These are phyloP conservation scores for Philotrypesis tridentata DNA, from an alignment of 1,140 invertebrate species.

Conservation along the genomic window DNA sequence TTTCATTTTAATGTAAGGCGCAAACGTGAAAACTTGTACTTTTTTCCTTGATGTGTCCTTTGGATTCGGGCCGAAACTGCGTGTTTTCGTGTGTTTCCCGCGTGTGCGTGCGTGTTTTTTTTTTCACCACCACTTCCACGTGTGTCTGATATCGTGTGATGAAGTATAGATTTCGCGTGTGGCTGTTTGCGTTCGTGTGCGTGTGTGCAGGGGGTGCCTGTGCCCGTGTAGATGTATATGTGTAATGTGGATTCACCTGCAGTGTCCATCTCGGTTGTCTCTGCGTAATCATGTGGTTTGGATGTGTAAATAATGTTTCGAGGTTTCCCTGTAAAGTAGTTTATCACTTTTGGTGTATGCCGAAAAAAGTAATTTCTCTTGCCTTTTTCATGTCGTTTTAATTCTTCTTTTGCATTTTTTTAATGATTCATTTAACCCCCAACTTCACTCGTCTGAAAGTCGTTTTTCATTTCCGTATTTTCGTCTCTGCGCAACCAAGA, in stretches of 20 bases:
- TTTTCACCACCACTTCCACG: not conserved
- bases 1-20: conserved; percentile 73
- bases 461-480: conserved; percentile 55
- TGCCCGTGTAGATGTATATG: conserved; percentile 47
- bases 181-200: not conserved
- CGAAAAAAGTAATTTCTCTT: conserved; percentile 66
- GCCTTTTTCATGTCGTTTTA: conserved; percentile 39
- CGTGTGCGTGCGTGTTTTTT: conserved; percentile 49
- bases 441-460: conserved; percentile 52
- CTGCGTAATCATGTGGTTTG: conserved; percentile 24
- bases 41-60: conserved; percentile 72
- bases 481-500: conserved; percentile 68
- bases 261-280: conserved; percentile 49
- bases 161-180: not conserved
- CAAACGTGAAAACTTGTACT: conserved; percentile 73
- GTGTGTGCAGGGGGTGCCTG: conserved; percentile 47
- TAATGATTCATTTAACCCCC: conserved; percentile 50
- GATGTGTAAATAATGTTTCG: conserved; percentile 46
- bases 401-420: no score
- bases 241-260: no score
- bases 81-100: conserved; percentile 56
- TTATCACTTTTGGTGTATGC: conserved; percentile 62
- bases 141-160: conserved; percentile 36
- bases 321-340: conserved; percentile 51
- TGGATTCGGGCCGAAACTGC: conserved; percentile 70